Conservation (phyloP, 35 echinoderm and acorn worm species). For the Ophioderma brevispina region DNA sequence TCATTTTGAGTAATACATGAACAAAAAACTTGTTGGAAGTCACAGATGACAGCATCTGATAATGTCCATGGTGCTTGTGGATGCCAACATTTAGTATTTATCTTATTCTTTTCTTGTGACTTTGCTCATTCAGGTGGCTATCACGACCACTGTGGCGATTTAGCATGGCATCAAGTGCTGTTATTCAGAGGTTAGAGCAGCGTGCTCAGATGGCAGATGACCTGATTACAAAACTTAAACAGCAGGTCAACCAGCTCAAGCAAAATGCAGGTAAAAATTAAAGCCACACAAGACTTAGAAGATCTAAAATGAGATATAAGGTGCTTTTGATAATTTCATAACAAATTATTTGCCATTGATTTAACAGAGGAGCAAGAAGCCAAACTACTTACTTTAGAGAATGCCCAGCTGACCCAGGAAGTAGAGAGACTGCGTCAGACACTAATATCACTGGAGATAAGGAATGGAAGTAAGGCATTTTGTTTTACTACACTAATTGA, state of each 20-base stretch:
- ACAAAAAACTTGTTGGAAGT: too few relatives aligned
- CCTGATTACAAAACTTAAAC: slow-evolving; percentile 45
- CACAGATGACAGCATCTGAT: too few relatives aligned
- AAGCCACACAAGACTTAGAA: too few relatives aligned
- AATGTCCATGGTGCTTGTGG: too few relatives aligned
- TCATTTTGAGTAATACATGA: too few relatives aligned
- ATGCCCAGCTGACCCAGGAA: slow-evolving; percentile 44
- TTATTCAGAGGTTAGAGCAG: slow-evolving; percentile 60
- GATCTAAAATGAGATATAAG: too few relatives aligned
- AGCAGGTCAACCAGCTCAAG: slow-evolving; percentile 49
- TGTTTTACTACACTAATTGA: too few relatives aligned
- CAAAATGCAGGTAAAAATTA: slow-evolving; percentile 40
- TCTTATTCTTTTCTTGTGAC: neutral
- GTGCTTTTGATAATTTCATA: too few relatives aligned
- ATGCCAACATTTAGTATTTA: too few relatives aligned
- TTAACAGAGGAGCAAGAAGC: slow-evolving; percentile 22
- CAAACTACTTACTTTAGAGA: slow-evolving; percentile 32
- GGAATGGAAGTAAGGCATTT: slow-evolving; percentile 76
- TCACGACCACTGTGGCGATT: neutral
- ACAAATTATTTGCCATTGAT: too few relatives aligned
- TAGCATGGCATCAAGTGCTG: slow-evolving; percentile 18
- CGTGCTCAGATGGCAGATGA: slow-evolving; percentile 73
- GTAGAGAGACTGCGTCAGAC: slow-evolving; percentile 37
- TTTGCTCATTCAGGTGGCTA: neutral
- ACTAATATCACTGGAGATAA: slow-evolving; percentile 49